phyloP scores from a whole-genome alignment of 2,113 vertebrate species.

The Tapirus terrestris region DNA sequence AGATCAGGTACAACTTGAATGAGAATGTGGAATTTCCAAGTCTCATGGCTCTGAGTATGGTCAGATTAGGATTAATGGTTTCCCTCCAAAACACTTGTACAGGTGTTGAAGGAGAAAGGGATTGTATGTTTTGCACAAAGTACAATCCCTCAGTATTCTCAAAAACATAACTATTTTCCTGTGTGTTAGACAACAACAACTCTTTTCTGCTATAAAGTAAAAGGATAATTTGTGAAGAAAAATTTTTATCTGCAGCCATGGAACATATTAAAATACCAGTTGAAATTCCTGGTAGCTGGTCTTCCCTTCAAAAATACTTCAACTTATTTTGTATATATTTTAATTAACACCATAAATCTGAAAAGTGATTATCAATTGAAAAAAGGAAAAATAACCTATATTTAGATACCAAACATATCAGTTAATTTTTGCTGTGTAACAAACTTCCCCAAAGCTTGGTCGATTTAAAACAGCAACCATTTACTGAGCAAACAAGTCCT shows the following conservation, averaged over 20 bases:
- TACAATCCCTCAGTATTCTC: background rate
- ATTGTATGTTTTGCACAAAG: background rate
- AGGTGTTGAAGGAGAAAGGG: background rate
- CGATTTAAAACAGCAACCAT: background rate
- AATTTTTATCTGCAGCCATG: background rate
- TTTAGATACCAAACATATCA: background rate
- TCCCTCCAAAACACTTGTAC: background rate
- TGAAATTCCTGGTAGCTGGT: conserved; percentile 11
- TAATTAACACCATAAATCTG: background rate
- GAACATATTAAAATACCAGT: background rate
- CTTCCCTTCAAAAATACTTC: conserved; percentile 5
- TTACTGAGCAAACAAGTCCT: background rate
- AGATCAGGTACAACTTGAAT: background rate
- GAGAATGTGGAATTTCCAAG: conserved; percentile 5
- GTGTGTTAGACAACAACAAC: background rate
- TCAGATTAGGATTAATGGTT: background rate
- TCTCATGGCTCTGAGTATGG: background rate
- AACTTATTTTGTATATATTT: conserved; percentile 2
- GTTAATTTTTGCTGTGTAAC: background rate
- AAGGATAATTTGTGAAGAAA: background rate
- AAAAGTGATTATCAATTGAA: background rate
- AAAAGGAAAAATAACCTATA: background rate
- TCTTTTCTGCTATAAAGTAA: background rate
- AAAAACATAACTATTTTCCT: background rate
- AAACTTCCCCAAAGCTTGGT: background rate